Evolutionary conservation across 2,797 vertebrate species (phyloP).

Genomic region (Hydrolagus colliei): DNA sequence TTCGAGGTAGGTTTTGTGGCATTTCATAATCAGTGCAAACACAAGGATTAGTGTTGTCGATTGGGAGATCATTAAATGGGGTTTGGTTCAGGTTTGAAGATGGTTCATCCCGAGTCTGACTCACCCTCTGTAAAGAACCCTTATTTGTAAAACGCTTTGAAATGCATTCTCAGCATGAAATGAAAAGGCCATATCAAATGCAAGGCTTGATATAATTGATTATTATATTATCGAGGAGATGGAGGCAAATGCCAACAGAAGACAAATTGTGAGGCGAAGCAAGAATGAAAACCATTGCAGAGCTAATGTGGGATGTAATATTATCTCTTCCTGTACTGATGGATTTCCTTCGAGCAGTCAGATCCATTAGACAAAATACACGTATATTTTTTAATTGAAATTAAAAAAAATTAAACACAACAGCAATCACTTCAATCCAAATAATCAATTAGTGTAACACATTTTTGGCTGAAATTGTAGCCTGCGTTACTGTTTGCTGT

Average conservation of each 20-base stretch:
- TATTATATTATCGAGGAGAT: too few relatives aligned
- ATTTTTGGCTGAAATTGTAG: not conserved
- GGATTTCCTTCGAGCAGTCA: not conserved
- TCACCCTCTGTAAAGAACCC: too few relatives aligned
- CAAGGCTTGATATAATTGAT: too few relatives aligned
- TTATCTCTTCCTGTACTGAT: not conserved
- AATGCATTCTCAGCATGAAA: too few relatives aligned
- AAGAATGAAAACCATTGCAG: not conserved
- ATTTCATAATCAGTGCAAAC: too few relatives aligned
- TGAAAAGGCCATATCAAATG: too few relatives aligned
- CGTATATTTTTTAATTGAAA: not conserved
- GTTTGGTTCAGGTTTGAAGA: too few relatives aligned
- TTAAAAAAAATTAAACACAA: not conserved
- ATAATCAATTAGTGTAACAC: not conserved
- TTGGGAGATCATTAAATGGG: too few relatives aligned
- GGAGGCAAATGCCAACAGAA: not conserved
- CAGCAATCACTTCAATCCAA: constrained; percentile 9
- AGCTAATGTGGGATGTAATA: not conserved
- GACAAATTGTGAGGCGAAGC: not conserved
- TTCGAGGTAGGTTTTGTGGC: too few relatives aligned
- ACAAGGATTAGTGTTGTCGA: too few relatives aligned
- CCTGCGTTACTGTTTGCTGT: not conserved
- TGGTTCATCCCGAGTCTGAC: too few relatives aligned
- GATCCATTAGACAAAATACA: not conserved
- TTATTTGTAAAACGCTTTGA: too few relatives aligned